These are phyloP conservation scores for Lasiurus cinereus DNA, from an alignment of 2,113 vertebrate species.

Conservation along the genomic window DNA sequence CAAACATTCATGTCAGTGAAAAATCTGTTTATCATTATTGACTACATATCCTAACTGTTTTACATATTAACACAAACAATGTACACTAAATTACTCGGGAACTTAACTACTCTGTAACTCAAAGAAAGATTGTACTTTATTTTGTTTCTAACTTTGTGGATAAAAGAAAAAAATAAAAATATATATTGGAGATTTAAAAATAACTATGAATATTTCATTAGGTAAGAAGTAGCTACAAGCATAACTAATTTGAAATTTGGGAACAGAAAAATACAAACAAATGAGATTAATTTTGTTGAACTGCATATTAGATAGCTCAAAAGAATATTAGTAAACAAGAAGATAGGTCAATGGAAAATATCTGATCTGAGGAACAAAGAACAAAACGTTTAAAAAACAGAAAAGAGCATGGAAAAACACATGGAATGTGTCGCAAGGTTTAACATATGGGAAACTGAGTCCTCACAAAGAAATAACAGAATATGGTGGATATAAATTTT, in stretches of 20 bases:
- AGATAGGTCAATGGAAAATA: slow-evolving; percentile 28
- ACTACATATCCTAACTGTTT: background rate
- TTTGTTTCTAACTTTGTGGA: slow-evolving; percentile 2
- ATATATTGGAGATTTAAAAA: background rate
- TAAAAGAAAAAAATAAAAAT: background rate
- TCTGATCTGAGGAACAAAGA: background rate
- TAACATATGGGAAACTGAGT: background rate
- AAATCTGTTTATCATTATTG: background rate
- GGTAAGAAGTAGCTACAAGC: background rate
- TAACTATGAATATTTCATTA: slow-evolving; percentile 36
- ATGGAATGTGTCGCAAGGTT: background rate
- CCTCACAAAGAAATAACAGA: slow-evolving; percentile 12
- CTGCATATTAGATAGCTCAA: background rate
- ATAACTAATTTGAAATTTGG: slow-evolving; percentile 59
- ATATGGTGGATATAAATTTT: background rate
- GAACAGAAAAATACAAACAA: slow-evolving; percentile 25
- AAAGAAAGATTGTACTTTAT: background rate
- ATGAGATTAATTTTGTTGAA: slow-evolving; percentile 48
- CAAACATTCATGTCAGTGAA: background rate
- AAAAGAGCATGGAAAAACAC: background rate
- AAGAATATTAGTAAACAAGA: background rate
- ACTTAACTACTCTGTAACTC: slow-evolving; percentile 33
- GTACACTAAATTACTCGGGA: background rate
- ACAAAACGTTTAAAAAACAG: background rate
- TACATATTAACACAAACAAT: slow-evolving; percentile 8